These are phyloP conservation scores for Arion vulgaris DNA, from an alignment of 1,140 invertebrate species.

Conservation along the genomic window DNA sequence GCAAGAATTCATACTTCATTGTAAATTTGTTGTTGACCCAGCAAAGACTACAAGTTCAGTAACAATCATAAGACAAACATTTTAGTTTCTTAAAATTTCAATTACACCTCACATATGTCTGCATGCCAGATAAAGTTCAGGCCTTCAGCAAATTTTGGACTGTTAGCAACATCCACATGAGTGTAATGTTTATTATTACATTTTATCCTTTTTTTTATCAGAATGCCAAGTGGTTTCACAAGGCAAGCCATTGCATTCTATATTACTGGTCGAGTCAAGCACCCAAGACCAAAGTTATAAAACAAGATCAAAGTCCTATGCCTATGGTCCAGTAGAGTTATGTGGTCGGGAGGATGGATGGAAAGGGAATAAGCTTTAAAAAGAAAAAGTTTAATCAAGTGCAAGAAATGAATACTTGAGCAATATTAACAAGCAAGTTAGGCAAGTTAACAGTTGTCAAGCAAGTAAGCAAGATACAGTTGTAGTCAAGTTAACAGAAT, in stretches of 20 bases:
- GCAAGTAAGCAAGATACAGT: neutral
- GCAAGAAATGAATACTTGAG: slow-evolving; percentile 6
- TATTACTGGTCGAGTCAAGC: slow-evolving; percentile 32
- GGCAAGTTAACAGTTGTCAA: slow-evolving; percentile 29
- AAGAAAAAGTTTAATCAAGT: slow-evolving; percentile 22
- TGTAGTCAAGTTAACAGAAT: neutral
- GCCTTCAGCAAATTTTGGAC: too few species aligned
- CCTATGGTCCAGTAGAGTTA: slow-evolving; percentile 23
- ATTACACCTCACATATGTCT: too few species aligned
- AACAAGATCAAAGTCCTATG: slow-evolving; percentile 30
- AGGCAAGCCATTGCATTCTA: slow-evolving; percentile 26
- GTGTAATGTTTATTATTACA: neutral
- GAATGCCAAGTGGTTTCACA: slow-evolving; percentile 40
- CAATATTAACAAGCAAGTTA: slow-evolving; percentile 16
- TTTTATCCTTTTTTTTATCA: slow-evolving; percentile 34
- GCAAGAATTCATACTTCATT: too few species aligned
- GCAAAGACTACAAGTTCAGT: too few species aligned
- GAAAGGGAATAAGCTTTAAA: slow-evolving; percentile 24
- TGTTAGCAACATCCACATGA: neutral
- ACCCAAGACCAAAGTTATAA: slow-evolving; percentile 11
- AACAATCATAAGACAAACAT: too few species aligned
- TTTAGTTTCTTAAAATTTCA: too few species aligned
- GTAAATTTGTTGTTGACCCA: too few species aligned
- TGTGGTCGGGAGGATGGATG: slow-evolving; percentile 9
- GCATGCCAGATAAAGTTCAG: too few species aligned